Evolutionary conservation across 1,140 invertebrate genomes (phyloP).

Genomic region (Venustaconcha ellipsiformis): DNA sequence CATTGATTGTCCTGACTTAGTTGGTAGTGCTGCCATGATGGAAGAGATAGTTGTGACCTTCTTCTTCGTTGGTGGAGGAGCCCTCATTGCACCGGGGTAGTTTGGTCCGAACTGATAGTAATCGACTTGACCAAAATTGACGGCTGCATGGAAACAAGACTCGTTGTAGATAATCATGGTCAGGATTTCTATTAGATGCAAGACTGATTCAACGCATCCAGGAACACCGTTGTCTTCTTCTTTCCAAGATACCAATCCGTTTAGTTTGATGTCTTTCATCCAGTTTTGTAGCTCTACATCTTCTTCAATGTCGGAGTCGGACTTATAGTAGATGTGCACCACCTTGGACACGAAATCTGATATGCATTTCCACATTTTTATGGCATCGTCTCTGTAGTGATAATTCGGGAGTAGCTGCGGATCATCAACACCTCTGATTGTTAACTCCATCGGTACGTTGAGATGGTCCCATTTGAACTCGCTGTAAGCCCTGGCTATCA

Average conservation of each 20-base stretch:
- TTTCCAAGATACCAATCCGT: slow-evolving; percentile 10
- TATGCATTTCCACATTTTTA: slow-evolving; percentile 18
- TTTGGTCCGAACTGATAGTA: slow-evolving; percentile 31
- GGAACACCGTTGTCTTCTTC: slow-evolving; percentile 16
- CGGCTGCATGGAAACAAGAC: slow-evolving; percentile 19
- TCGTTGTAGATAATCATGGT: slow-evolving; percentile 21
- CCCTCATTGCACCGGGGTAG: slow-evolving; percentile 22
- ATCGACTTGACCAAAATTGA: slow-evolving; percentile 27
- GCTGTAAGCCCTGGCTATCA: slow-evolving; percentile 9
- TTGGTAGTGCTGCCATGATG: too few relatives aligned
- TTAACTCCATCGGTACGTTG: slow-evolving; percentile 3
- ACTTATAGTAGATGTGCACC: slow-evolving; percentile 11
- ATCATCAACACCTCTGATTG: slow-evolving; percentile 15
- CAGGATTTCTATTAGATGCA: slow-evolving; percentile 4
- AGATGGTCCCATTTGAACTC: slow-evolving; percentile 13
- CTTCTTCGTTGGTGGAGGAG: slow-evolving; percentile 19
- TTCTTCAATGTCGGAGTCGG: slow-evolving; percentile 5
- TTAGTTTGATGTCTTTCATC: slow-evolving; percentile 10
- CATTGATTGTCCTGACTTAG: too few relatives aligned
- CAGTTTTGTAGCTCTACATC: slow-evolving; percentile 18
- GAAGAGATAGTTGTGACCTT: too few relatives aligned
- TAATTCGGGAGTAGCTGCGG: slow-evolving; percentile 15
- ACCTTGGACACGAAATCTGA: slow-evolving; percentile 8
- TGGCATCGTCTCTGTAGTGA: slow-evolving; percentile 26
- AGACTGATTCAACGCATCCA: not conserved